A percentile compares a stretch with the other conserved stretches of the same genome.
phyloP scores from a whole-genome alignment of 2,113 vertebrate species.

The Urocolius indicus region DNA sequence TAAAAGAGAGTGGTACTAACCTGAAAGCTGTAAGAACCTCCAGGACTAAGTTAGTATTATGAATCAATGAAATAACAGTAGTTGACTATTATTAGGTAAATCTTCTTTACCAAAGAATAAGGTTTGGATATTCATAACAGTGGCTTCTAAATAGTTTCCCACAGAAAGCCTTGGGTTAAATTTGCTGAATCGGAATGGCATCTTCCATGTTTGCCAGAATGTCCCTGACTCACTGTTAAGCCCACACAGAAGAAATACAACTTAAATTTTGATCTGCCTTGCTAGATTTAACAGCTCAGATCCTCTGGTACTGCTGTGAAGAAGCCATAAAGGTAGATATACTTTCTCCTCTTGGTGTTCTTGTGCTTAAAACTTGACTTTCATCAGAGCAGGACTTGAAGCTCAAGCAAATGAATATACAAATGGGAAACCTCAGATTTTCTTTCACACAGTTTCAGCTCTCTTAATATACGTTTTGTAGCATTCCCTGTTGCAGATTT shows the following conservation, averaged over 20 bases:
- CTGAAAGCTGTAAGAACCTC: background rate
- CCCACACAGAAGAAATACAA: background rate
- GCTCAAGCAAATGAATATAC: background rate
- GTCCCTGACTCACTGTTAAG: background rate
- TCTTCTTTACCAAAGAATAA: background rate
- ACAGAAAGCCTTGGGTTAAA: background rate
- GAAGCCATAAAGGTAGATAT: background rate
- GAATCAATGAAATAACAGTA: background rate
- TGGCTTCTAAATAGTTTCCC: background rate
- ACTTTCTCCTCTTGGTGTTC: background rate
- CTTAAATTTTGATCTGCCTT: background rate
- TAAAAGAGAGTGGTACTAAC: background rate
- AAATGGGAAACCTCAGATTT: background rate
- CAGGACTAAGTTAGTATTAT: background rate
- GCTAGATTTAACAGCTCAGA: background rate
- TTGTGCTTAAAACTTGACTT: background rate
- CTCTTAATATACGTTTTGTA: background rate
- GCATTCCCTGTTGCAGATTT: background rate
- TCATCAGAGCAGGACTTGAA: background rate
- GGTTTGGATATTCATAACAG: background rate
- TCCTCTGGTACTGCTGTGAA: background rate
- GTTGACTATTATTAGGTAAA: background rate
- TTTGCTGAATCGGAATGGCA: background rate
- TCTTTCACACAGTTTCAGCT: background rate
- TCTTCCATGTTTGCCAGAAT: background rate